Evolutionary conservation across 1,140 invertebrate genomes (phyloP), one percentile per base, ranked within the genome.

Genomic region (Aphidius gifuensis): DNA sequence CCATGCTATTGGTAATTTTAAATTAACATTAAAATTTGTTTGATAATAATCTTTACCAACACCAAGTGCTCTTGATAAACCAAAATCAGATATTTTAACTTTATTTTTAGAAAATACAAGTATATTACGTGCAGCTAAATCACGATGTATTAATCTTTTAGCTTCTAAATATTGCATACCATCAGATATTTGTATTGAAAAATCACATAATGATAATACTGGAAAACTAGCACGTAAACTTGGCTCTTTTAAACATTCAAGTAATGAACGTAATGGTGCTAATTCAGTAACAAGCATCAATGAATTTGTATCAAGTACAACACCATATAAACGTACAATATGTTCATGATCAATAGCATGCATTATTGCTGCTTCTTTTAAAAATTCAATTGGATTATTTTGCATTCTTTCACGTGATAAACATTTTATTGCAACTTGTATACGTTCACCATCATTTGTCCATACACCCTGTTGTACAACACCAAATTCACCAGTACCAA

Each of bases 41-140:
- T 98, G 94, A 76, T 99, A 99, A 77, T 99, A 99, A 80, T 99
- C 96, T 80, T 98, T 98, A 6, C 96, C 97, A 55, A 97, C 93
- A 7, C 96, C 96, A n/a, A 99, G 78, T 1, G 95, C 94, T 58
- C 96, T 83, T 1, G 96, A 98, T 40, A 99, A 77, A 5, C 97
- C 97, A 79, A 99, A 98, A 79, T 99, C 97, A 7, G 96, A 98
- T 45, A 99, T 98, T 84, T 99, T 99, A 0, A 99, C 94, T 82
- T 93, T 94, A 72, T 94, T 92, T 77, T 96, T 96, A 51, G 90
- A 92, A 78, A 97, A 98, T 0, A 98, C 95, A 55, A 98, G 83
- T 68, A 98, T 96, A 81, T 98, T 98, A 62, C 96, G 84, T 9
- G 95, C 94, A 21, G 96, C 95, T 66, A 98, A 83, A 78, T 98